Evolutionary conservation across 2,888 invertebrate genomes (phyloP).

Genomic region (Tetrapedia diversipes): DNA sequence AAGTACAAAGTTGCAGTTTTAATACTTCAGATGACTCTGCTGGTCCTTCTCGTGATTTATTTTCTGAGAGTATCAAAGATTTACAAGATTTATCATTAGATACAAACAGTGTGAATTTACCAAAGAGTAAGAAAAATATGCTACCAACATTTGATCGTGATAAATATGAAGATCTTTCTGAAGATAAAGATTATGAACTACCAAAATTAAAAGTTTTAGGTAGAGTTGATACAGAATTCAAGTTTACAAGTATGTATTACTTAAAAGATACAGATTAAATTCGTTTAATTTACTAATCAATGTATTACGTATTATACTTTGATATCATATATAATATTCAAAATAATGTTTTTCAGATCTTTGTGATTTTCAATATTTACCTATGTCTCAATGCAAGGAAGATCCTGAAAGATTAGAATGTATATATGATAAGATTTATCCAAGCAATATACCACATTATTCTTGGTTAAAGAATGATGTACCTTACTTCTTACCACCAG

Average conservation of each 20-base stretch:
- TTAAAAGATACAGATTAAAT: neutral
- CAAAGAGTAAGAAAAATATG: constrained; percentile 40
- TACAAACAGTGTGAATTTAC: neutral
- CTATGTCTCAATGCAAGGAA: constrained; percentile 85
- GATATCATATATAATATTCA: too few species aligned
- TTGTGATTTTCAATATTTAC: constrained; percentile 96
- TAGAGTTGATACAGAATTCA: constrained; percentile 85
- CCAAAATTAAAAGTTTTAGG: constrained; percentile 85
- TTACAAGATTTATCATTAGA: constrained; percentile 12
- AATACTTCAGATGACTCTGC: neutral
- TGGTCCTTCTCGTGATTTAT: neutral
- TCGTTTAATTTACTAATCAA: neutral
- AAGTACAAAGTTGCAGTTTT: constrained; percentile 25
- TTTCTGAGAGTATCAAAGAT: constrained; percentile 1
- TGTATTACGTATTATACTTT: too few species aligned
- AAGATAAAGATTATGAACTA: constrained; percentile 78
- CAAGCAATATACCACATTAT: constrained; percentile 84
- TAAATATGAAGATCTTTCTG: constrained; percentile 75
- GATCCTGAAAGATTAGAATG: constrained; percentile 84
- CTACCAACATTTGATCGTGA: constrained; percentile 66
- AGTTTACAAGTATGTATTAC: constrained; percentile 86
- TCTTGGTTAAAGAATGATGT: constrained; percentile 85
- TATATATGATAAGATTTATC: constrained; percentile 87
- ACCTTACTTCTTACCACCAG: constrained; percentile 89
- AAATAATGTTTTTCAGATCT: constrained; percentile 86